Percentiles rank a stretch among this genome's conserved stretches.
Conservation (phyloP, 2,797 vertebrate genomes). For the Tympanoctomys barrerae region DNA sequence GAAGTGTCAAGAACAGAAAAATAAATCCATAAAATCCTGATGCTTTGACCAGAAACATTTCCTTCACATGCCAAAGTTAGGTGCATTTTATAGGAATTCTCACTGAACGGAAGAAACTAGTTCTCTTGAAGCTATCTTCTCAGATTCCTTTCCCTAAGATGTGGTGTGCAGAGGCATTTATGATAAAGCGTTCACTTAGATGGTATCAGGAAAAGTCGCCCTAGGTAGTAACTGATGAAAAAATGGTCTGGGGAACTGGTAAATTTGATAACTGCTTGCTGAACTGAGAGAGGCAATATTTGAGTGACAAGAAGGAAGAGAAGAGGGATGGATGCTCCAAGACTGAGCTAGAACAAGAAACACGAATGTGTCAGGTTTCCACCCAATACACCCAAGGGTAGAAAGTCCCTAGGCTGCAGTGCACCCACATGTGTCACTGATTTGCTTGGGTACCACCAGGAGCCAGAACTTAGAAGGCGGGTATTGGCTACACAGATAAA, state of each 20-base stretch:
- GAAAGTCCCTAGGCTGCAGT: not conserved
- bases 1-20: not conserved
- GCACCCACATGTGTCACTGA: fast-evolving
- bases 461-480: not conserved
- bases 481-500: not conserved
- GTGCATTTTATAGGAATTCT: conserved; percentile 52
- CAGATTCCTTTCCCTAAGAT: conserved; percentile 16
- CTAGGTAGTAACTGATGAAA: not conserved
- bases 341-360: not conserved
- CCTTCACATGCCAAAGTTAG: not conserved
- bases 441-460: not conserved
- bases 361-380: not conserved
- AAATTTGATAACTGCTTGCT: not conserved
- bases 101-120: conserved; percentile 41
- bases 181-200: conserved; percentile 51
- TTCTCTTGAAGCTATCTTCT: not conserved
- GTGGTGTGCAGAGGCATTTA: conserved; percentile 22
- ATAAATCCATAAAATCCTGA: not conserved
- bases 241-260: not conserved
- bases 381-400: not conserved
- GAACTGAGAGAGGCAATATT: conserved; percentile 16
- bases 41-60: not conserved
- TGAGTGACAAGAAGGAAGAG: not conserved
- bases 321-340: not conserved
- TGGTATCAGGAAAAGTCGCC: conserved; percentile 39